A percentile compares a stretch with the other conserved stretches of the same genome.
Conservation (phyloP, 2,113 vertebrate species). For the Polypterus bichir region DNA sequence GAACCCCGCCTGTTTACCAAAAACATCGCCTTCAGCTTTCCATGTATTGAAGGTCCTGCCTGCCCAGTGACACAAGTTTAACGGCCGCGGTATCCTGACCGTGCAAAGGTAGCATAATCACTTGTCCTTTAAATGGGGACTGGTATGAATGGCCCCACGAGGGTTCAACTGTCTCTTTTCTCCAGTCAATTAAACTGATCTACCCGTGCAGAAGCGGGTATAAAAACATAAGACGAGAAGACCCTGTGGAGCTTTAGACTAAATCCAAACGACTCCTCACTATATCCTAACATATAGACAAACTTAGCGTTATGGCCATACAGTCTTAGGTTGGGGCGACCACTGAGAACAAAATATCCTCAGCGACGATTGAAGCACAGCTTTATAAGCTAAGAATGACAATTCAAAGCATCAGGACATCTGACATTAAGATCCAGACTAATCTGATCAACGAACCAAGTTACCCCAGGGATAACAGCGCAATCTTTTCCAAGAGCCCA, state of each 20-base stretch:
- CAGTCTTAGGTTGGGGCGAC: slow-evolving; percentile 28
- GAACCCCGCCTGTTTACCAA: slow-evolving; percentile 31
- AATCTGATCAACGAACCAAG: slow-evolving; percentile 27
- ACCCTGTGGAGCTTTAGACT: slow-evolving; percentile 40
- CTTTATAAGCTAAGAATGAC: slow-evolving; percentile 13
- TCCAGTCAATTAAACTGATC: slow-evolving; percentile 32
- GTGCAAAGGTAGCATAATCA: slow-evolving; percentile 32
- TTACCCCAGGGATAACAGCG: slow-evolving; percentile 39
- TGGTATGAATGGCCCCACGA: slow-evolving; percentile 27
- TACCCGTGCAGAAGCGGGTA: slow-evolving; percentile 27
- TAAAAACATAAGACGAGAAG: slow-evolving; percentile 27
- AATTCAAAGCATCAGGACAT: slow-evolving; percentile 17
- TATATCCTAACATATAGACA: neutral
- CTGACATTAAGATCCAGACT: slow-evolving; percentile 23
- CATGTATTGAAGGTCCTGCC: slow-evolving; percentile 25
- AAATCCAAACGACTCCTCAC: no score
- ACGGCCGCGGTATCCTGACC: slow-evolving; percentile 28
- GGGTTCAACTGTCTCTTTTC: slow-evolving; percentile 24
- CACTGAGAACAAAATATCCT: slow-evolving; percentile 12
- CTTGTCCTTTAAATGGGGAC: slow-evolving; percentile 33
- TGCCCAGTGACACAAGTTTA: slow-evolving; percentile 29
- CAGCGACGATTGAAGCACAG: neutral
- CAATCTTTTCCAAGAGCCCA: slow-evolving; percentile 31
- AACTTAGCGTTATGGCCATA: neutral
- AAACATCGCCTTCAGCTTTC: slow-evolving; percentile 28